Conservation (phyloP, 2,888 invertebrate genomes). For the Galerucella pusilla region DNA sequence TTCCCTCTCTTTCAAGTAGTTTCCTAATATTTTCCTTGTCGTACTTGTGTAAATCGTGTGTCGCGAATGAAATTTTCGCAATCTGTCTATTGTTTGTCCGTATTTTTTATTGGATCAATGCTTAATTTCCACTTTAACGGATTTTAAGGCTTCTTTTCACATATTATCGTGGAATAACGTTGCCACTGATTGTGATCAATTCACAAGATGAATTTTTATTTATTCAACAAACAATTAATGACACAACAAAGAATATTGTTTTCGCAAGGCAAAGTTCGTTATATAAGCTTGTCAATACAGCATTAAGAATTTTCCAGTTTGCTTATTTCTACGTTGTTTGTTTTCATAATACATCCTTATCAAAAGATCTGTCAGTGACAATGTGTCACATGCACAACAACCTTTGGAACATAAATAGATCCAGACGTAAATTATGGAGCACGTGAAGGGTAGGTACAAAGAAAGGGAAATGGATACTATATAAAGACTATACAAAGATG, state of each 20-base stretch:
- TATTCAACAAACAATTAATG: not conserved
- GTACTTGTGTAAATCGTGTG: no score
- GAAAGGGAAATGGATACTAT: not conserved
- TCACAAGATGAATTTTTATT: not conserved
- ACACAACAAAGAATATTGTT: not conserved
- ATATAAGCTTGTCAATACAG: not conserved
- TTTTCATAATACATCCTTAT: slow-evolving; percentile 22
- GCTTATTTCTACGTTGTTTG: slow-evolving; percentile 14
- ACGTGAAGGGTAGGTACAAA: not conserved
- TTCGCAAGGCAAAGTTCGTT: not conserved
- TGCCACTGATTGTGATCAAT: no score
- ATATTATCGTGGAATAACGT: not conserved
- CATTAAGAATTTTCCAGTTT: slow-evolving; percentile 17
- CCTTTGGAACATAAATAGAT: slow-evolving; percentile 12
- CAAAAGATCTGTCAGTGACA: slow-evolving; percentile 31
- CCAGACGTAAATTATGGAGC: not conserved
- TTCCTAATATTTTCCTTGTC: no score
- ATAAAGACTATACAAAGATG: no score
- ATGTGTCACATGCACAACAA: slow-evolving; percentile 25
- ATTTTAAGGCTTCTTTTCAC: no score
- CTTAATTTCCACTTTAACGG: no score
- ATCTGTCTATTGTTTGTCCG: no score
- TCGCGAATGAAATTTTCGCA: no score
- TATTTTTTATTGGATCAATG: no score
- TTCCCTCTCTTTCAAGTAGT: no score